These are phyloP conservation scores for Melanargia galathea DNA, from an alignment of 2,888 invertebrate species.

Conservation along the genomic window DNA sequence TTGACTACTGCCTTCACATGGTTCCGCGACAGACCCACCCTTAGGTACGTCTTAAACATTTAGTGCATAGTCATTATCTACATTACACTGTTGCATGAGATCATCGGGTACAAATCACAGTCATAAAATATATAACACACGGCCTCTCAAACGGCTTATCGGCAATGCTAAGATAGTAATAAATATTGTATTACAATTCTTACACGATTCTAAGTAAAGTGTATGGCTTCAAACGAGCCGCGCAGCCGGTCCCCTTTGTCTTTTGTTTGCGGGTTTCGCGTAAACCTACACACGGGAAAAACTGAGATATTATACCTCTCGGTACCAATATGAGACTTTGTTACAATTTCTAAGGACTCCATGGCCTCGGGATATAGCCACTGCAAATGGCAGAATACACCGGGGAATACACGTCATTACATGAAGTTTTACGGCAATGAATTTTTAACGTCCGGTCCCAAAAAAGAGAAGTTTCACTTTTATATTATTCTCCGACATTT, in stretches of 20 bases:
- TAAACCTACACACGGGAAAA: conserved; percentile 48
- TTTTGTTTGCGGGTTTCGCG: conserved; percentile 44
- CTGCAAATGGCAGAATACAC: too few species aligned
- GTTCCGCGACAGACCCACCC: too few species aligned
- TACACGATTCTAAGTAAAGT: conserved; percentile 56
- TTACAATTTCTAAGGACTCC: too few species aligned
- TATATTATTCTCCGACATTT: too few species aligned
- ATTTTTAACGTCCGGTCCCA: too few species aligned
- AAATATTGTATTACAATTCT: conserved; percentile 59
- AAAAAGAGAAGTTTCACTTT: too few species aligned
- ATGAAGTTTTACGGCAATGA: too few species aligned
- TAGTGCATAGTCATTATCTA: too few species aligned
- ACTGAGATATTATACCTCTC: conserved; percentile 22
- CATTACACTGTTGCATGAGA: not conserved
- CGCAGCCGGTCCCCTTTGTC: conserved; percentile 45
- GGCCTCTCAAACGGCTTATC: conserved; percentile 38
- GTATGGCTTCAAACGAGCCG: conserved; percentile 51
- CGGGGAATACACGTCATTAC: too few species aligned
- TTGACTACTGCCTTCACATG: too few species aligned
- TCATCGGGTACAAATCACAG: conserved; percentile 20
- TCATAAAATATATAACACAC: conserved; percentile 20
- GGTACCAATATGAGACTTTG: not conserved
- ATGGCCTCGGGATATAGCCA: too few species aligned
- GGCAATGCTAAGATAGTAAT: conserved; percentile 51
- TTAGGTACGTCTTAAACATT: too few species aligned